Conservation (phyloP, 2,797 vertebrate genomes). For the Brachyrhaphis roseni region DNA sequence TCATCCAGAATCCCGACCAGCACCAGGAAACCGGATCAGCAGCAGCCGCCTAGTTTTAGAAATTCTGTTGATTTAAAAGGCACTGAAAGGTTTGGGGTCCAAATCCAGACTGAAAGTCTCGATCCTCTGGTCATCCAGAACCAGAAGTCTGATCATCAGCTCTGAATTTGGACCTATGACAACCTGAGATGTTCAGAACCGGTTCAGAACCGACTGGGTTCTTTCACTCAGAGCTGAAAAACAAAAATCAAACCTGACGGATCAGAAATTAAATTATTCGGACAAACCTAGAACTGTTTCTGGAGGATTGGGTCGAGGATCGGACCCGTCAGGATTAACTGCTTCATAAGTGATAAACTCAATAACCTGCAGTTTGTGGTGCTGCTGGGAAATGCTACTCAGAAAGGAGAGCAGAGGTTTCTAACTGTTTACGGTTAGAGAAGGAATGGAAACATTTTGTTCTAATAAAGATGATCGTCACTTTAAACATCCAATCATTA, state of each 20-base stretch:
- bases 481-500: too few relatives aligned
- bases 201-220: background rate
- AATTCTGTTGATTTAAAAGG: background rate
- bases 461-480: too few relatives aligned
- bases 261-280: background rate
- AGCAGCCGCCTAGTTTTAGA: background rate
- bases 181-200: background rate
- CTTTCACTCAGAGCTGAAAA: background rate
- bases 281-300: background rate
- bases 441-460: too few relatives aligned
- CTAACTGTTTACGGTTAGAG: too few relatives aligned
- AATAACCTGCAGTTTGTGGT: too few relatives aligned
- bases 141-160: background rate
- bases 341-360: background rate
- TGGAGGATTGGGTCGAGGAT: background rate
- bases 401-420: too few relatives aligned
- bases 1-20: background rate
- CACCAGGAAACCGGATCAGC: background rate
- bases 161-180: background rate
- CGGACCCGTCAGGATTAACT: background rate
- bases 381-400: too few relatives aligned
- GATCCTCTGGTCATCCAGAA: background rate
- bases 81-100: background rate
- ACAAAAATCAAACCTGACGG: background rate
- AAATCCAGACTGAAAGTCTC: background rate